Percentiles rank a stretch among this genome's conserved stretches.
Evolutionary conservation across 2,888 invertebrate species (phyloP).

Genomic region (Actias luna): DNA sequence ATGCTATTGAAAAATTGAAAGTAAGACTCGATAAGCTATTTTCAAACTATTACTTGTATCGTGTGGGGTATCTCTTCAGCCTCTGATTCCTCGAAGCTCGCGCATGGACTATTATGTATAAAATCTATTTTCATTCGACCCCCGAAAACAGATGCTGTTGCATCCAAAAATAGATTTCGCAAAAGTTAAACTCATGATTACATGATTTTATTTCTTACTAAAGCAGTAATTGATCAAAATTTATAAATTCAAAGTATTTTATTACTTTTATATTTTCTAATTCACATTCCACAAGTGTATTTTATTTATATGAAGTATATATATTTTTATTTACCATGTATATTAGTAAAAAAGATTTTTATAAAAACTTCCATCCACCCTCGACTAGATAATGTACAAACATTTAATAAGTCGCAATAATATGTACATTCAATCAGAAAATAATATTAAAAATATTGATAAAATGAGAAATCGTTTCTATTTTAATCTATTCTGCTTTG

Average conservation of each 20-base stretch:
- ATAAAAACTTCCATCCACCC: background rate
- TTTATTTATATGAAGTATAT: background rate
- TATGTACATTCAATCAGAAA: background rate
- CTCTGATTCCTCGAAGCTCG: no score
- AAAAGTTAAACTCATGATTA: background rate
- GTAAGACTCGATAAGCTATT: no score
- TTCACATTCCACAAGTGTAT: background rate
- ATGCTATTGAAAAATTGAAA: no score
- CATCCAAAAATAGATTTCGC: background rate
- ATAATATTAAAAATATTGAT: slow-evolving; percentile 3
- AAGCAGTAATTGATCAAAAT: background rate
- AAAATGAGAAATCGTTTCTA: background rate
- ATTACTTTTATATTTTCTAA: slow-evolving; percentile 19
- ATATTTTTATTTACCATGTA: background rate
- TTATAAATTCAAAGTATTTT: background rate
- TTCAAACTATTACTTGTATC: no score
- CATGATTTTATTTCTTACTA: background rate
- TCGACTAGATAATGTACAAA: background rate
- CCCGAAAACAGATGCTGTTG: background rate
- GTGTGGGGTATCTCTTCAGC: no score
- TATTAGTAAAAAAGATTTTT: background rate
- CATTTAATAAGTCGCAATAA: background rate
- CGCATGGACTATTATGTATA: no score
- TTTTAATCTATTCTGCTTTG: no score
- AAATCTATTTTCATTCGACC: background rate